These are phyloP conservation scores for Helarctos malayanus DNA, from an alignment of 2,797 vertebrate species.

Conservation along the genomic window DNA sequence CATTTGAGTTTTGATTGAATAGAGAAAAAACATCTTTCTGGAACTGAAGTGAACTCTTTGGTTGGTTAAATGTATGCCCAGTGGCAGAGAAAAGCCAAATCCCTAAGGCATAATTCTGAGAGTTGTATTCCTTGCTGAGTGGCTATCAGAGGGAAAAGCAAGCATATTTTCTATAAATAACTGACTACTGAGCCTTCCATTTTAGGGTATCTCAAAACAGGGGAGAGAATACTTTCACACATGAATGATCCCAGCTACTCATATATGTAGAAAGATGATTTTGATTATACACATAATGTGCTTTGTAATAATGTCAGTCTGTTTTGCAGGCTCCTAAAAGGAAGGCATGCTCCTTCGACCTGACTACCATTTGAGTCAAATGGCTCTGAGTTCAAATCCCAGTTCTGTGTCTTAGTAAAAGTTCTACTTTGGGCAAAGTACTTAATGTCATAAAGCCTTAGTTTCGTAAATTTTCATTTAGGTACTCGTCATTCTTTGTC, in stretches of 20 bases:
- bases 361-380: neutral
- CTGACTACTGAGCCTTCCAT: neutral
- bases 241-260: neutral
- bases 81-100: conserved; percentile 18
- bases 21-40: neutral
- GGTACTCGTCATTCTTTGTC: neutral
- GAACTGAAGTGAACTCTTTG: neutral
- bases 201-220: neutral
- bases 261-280: neutral
- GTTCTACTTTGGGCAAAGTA: neutral
- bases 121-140: neutral
- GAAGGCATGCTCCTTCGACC: neutral
- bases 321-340: neutral
- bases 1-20: neutral
- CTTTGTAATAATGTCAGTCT: neutral
- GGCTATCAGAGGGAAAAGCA: neutral
- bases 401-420: neutral
- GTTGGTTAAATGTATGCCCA: neutral
- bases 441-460: neutral
- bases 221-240: neutral
- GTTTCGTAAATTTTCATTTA: neutral
- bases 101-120: neutral
- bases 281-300: neutral
- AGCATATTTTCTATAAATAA: neutral
- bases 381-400: neutral